Conservation (phyloP, 2,113 vertebrate species). For the Phrynosoma platyrhinos region DNA sequence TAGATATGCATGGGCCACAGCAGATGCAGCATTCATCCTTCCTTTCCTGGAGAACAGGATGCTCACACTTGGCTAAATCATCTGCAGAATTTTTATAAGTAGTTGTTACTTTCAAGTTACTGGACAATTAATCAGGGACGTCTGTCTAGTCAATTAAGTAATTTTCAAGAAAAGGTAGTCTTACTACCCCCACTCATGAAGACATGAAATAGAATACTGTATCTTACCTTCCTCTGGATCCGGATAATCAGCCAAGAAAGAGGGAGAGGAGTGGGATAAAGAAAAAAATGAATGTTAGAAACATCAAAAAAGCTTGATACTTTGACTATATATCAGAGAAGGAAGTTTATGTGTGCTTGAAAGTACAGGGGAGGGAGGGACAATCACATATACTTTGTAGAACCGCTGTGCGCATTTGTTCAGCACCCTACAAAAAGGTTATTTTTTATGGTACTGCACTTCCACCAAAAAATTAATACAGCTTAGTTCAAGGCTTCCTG, state of each 20-base stretch:
- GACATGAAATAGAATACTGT: neutral
- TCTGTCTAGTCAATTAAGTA: neutral
- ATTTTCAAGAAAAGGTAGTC: neutral
- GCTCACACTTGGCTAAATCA: too few species aligned
- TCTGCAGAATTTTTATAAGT: too few species aligned
- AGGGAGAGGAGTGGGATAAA: neutral
- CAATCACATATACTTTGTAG: too few species aligned
- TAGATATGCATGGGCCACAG: neutral
- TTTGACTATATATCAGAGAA: too few species aligned
- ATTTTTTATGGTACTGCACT: neutral
- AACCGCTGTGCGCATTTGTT: neutral
- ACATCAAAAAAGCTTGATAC: neutral
- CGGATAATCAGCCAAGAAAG: neutral
- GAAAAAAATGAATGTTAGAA: slow-evolving; percentile 38
- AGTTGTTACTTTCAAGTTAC: neutral
- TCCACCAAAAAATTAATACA: neutral
- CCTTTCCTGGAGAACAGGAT: neutral
- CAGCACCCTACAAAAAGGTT: neutral
- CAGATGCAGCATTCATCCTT: neutral
- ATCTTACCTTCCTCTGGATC: slow-evolving; percentile 80
- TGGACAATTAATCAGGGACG: neutral
- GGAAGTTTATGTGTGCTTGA: neutral
- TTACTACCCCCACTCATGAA: neutral
- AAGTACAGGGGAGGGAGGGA: too few species aligned
- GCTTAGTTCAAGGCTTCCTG: neutral